These are phyloP conservation scores for Pelecanus crispus DNA, from an alignment of 2,113 vertebrate species.

Conservation along the genomic window DNA sequence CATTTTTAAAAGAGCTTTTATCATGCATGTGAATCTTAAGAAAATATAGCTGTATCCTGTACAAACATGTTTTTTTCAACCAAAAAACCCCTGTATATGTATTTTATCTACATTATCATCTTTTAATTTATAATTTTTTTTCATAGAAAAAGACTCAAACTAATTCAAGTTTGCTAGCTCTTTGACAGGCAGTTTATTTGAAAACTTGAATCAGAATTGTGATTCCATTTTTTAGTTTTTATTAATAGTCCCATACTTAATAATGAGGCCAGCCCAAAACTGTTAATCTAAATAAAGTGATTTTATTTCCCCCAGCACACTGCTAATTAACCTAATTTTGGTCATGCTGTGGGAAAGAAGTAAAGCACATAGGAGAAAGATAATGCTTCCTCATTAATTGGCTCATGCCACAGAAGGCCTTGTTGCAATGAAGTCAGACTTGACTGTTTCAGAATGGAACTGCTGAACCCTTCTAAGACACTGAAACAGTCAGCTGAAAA, in stretches of 20 bases:
- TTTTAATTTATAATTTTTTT: neutral
- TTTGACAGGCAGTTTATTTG: neutral
- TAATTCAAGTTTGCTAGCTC: neutral
- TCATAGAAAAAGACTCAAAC: neutral
- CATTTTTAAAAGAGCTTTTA: neutral
- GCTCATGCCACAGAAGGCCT: neutral
- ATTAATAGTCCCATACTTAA: neutral
- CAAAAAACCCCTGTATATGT: neutral
- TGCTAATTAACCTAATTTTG: conserved; percentile 61
- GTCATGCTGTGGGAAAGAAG: neutral
- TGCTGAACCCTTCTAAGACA: neutral
- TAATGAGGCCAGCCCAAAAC: conserved; percentile 24
- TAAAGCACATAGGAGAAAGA: conserved; percentile 8
- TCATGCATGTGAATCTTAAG: neutral
- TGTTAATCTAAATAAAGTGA: conserved; percentile 24
- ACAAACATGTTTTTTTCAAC: neutral
- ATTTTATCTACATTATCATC: neutral
- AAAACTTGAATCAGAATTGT: neutral
- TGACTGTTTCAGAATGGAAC: neutral
- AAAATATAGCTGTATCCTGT: neutral
- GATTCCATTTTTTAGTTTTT: neutral
- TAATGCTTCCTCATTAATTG: conserved; percentile 24
- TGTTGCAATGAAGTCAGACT: neutral
- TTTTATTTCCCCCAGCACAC: conserved; percentile 25
- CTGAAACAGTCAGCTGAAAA: neutral